These are phyloP conservation scores for Platycheirus albimanus DNA, from an alignment of 2,888 invertebrate species.

Conservation along the genomic window DNA sequence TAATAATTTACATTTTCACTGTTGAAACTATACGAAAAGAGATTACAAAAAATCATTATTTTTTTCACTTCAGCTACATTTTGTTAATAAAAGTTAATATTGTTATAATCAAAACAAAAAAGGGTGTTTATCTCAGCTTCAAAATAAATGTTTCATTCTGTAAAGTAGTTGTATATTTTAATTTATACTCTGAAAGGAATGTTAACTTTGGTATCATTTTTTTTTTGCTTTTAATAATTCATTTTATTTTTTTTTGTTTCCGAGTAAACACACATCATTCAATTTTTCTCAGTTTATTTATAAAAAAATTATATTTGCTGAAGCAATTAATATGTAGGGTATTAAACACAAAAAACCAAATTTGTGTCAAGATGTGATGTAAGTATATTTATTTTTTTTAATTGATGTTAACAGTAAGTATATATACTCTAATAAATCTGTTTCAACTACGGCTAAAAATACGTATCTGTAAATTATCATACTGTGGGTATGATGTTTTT, in stretches of 20 bases:
- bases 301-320: conserved; percentile 19
- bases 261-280: conserved; percentile 29
- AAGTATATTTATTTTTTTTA: conserved; percentile 30
- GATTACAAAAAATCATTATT: conserved; percentile 23
- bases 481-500: conserved; percentile 48
- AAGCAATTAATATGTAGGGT: conserved; percentile 23
- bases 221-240: conserved; percentile 40
- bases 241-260: conserved; percentile 30
- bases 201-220: conserved; percentile 75
- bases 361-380: conserved; percentile 59
- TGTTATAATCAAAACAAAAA: conserved; percentile 9
- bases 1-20: conserved; percentile 60
- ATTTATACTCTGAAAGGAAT: conserved; percentile 72
- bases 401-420: conserved; percentile 38
- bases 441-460: conserved; percentile 41
- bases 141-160: conserved; percentile 49
- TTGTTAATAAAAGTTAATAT: conserved; percentile 3
- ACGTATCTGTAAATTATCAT: conserved; percentile 29
- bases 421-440: conserved; percentile 27
- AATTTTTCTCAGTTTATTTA: conserved; percentile 1
- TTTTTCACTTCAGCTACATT: too few species aligned
- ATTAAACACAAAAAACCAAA: conserved; percentile 22
- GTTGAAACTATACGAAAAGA: conserved; percentile 25
- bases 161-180: conserved; percentile 27
- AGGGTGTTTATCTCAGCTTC: conserved; percentile 31